Evolutionary conservation across 2,888 invertebrate genomes (phyloP).

Genomic region (Argyra leucocephala): DNA sequence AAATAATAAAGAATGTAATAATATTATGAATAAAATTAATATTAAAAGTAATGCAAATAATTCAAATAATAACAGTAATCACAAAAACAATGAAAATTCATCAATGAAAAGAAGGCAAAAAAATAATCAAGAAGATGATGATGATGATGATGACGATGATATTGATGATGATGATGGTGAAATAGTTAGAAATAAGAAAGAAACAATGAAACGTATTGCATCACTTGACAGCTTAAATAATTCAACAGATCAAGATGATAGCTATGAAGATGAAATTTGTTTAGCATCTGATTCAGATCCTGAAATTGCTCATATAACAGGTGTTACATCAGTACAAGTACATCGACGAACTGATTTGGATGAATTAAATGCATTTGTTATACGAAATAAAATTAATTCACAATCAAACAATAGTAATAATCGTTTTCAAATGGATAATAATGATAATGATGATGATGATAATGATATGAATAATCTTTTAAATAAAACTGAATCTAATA

Average conservation of each 20-base stretch:
- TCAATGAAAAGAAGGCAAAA: constrained; percentile 15
- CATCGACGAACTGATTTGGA: constrained; percentile 40
- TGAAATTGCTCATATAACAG: constrained; percentile 49
- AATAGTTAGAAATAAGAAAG: constrained; percentile 20
- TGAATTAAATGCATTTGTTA: constrained; percentile 38
- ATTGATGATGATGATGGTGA: constrained; percentile 11
- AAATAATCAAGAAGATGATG: constrained; percentile 20
- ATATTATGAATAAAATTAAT: background rate
- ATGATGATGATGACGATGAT: background rate
- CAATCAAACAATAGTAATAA: background rate
- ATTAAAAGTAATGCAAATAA: constrained; percentile 12
- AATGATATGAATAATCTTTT: constrained; percentile 1
- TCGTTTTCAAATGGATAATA: background rate
- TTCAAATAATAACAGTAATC: constrained; percentile 8
- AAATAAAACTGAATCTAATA: background rate
- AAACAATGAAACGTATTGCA: constrained; percentile 39
- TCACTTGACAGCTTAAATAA: constrained; percentile 61
- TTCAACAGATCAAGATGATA: constrained; percentile 52
- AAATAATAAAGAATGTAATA: background rate
- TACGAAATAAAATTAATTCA: constrained; percentile 26
- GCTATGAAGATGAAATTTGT: constrained; percentile 45
- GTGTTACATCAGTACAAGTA: constrained; percentile 39
- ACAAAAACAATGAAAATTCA: constrained; percentile 15
- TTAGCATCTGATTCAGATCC: constrained; percentile 53
- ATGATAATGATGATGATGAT: constrained; percentile 26